These are phyloP conservation scores for Acanthiza pusilla DNA, from an alignment of 2,797 vertebrate genomes.

Conservation along the genomic window DNA sequence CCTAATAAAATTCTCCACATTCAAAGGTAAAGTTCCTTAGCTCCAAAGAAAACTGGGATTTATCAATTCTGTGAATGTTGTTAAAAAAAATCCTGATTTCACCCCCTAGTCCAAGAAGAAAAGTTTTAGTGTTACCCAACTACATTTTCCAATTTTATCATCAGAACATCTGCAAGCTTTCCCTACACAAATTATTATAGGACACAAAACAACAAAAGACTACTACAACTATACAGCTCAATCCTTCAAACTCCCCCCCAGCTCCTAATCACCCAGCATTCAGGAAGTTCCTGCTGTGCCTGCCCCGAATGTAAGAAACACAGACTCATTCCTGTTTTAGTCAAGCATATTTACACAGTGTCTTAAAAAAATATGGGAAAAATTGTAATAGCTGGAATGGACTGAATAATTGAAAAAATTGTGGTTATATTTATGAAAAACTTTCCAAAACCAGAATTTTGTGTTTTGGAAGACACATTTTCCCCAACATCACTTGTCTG, in stretches of 20 bases:
- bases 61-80: background rate
- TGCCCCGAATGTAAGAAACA: background rate
- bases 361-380: background rate
- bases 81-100: background rate
- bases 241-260: background rate
- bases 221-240: background rate
- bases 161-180: background rate
- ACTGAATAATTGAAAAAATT: background rate
- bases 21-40: background rate
- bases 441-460: background rate
- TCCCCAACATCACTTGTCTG: background rate
- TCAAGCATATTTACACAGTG: background rate
- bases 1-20: background rate
- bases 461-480: background rate
- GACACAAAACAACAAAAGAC: background rate
- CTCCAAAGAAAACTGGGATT: background rate
- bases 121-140: background rate
- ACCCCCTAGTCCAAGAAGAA: background rate
- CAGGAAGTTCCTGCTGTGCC: constrained; percentile 10
- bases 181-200: background rate
- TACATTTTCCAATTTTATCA: background rate
- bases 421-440: background rate
- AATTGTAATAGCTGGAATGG: background rate
- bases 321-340: background rate
- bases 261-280: background rate